Evolutionary conservation across 2,113 vertebrate genomes (phyloP), one percentile per base, ranked within the genome.

Genomic region (Nerophis ophidion): DNA sequence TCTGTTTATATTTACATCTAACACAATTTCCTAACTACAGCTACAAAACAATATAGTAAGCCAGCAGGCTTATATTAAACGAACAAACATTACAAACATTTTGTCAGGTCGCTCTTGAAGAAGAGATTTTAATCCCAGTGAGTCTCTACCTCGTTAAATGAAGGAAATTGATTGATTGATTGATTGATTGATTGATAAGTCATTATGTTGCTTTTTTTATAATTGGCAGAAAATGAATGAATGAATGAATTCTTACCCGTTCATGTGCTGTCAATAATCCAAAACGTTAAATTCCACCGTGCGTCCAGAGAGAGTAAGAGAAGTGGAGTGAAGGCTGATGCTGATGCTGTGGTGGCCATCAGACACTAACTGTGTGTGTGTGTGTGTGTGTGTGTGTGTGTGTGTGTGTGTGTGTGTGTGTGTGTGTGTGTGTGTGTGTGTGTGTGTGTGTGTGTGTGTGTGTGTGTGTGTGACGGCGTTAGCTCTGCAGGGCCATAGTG

Each of bases 401-500:
- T 26, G 19, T 26, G 19, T 26, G 19, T 26, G 19, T 26, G 19
- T 26, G 19, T 26, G 19, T 26, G 19, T 26, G 19, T 26, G 19
- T 26, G 19, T 26, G 19, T 26, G 19, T 26, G 19, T 26, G 19
- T 26, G 19, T 26, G 19, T 26, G 19, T 26, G 19, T 26, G 19
- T 26, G 19, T 26, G 19, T 26, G 19, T 26, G 19, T 26, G 19
- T 26, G 19, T 26, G 19, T 26, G 19, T 26, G 19, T 26, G 19
- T 26, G 19, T 26, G 19, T 26, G 19, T 26, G 19, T 26, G 19
- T 26, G 19, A 89, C 83, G 87, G 81, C 87, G 85, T 73, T 72
- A 67, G 75, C 65, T 81, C 81, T 52, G 74, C 78, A 73, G 76
- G 72, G 77, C 79, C 81, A 82, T 79, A 67, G 73, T 78, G 73